Evolutionary conservation across 2,888 invertebrate species (phyloP), one percentile per base, ranked within the genome.

Genomic region (Altica lythri): DNA sequence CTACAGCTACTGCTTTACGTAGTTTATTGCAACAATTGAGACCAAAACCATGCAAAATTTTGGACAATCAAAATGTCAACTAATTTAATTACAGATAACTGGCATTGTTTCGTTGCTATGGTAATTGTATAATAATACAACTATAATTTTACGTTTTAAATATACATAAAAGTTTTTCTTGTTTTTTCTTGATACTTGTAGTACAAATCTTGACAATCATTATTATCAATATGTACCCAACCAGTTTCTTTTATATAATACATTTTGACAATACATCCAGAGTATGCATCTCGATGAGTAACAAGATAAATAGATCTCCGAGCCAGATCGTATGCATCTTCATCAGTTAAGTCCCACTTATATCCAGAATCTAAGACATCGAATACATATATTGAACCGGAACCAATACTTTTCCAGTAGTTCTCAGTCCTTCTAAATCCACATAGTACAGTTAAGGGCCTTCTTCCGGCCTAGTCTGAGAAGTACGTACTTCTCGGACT

Each of bases 361-460:
- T 90, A 92, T 0, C 93, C 95, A 19, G 92, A 88, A 78, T 98
- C 98, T 44, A 98, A 78, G 0, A 97, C 92, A 77, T 98, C 98
- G 75, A 94, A 95, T 0, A 99, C 99, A 75, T 92, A 98, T 42
- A 98, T 86, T 0, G 96, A 95, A 1, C 99, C 99, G 29, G 98
- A 98, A 44, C 99, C 99, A 98, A 98, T 45, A 95, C 84, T 75
- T 92, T 88, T 51, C 97, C 95, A 0, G 90, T 85, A 1, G 95
- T 89, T 52, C 99, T 85, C 0, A 92, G 90, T 5, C 98, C 99
- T 72, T 97, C 96, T 47, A 92, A 95, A 79, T 98, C 97, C 4
- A 99, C 95, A 70, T 96, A 97, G 77, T 97, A 98, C n/a, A 98
- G 77, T 50, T 92, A 92, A 12, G 97, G 93, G 4, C 97, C 97